Base-by-base conservation (phyloP, 2,797 vertebrate species). In the Anguilla anguilla region DNA sequence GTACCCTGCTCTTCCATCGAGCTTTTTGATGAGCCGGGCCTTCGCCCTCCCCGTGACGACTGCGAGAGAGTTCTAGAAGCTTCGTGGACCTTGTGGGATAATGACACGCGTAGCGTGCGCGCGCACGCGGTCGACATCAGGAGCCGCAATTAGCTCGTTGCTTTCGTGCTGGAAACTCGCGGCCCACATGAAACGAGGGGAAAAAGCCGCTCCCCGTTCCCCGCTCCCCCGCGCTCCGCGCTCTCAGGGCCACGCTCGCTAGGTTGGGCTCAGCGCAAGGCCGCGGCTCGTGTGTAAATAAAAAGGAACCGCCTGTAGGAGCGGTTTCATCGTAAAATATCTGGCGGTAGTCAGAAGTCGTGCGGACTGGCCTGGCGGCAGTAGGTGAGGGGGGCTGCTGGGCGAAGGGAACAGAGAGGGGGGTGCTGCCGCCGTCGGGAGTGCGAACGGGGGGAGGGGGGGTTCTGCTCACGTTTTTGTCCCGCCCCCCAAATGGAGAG, bases 81-180 rank as follows among this genome's bases (percentile, higher is more conserved):
- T 94, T 94, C 94, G 90, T 95, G 95, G 95, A 95, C 95, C 96
- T 94, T 91, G n/a, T n/a, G n/a, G 91, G 96, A 96, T 94, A 96
- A 96, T 92, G 95, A 94, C 93, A 91, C 92, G 39, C 31, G 19
- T 10, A n/a, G 59, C 59, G 13, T 15, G 55, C 31, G 46, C 89
- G 89, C 72, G 90, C 91, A 92, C 90, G 93, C 92, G 95, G 88
- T 93, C 84, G 51, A 93, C 95, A 95, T 96, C 96, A 95, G 91
- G 96, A 96, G 95, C 95, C 95, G 95, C 31, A 77, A 43, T 77
- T 77, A 77, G 72, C 72, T 77, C 72, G 39, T 95, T 96, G 94
- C 94, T 94, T 93, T 39, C 35, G 89, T 1, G 93, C 94, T 95
- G 95, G 94, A 96, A 95, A 92, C 94, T 94, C 92, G 87, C 89